These are phyloP conservation scores for Tridacna crocea DNA, from an alignment of 2,888 invertebrate genomes.

Conservation along the genomic window DNA sequence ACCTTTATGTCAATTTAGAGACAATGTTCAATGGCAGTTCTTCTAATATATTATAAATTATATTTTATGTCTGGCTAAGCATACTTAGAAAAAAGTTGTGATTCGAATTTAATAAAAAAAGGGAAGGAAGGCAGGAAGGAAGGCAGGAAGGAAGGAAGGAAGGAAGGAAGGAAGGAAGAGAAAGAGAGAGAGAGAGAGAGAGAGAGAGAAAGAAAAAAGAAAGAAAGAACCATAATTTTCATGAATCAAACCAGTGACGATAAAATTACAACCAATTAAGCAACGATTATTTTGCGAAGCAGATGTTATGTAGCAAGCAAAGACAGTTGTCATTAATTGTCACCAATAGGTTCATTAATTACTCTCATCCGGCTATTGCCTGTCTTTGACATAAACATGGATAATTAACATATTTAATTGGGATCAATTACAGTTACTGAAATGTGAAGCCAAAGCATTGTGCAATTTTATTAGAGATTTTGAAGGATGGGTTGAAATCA, in stretches of 20 bases:
- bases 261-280: too few species aligned
- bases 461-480: too few species aligned
- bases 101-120: background rate
- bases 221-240: background rate
- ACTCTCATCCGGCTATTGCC: background rate
- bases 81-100: too few species aligned
- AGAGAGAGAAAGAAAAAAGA: background rate
- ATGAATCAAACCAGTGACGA: too few species aligned
- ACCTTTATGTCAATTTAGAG: too few species aligned
- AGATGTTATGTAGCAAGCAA: slow-evolving; percentile 6
- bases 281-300: background rate
- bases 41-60: too few species aligned
- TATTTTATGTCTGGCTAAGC: too few species aligned
- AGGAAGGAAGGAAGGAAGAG: background rate
- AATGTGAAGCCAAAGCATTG: background rate
- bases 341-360: background rate
- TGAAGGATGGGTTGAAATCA: too few species aligned
- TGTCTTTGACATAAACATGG: background rate
- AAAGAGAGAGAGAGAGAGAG: background rate
- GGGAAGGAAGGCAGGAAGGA: background rate
- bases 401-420: slow-evolving; percentile 5
- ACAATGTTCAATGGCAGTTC: too few species aligned
- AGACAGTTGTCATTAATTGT: slow-evolving; percentile 1
- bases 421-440: slow-evolving; percentile 1
- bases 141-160: background rate